Conservation (phyloP, 2,797 vertebrate genomes). For the Periophthalmus magnuspinnatus region DNA sequence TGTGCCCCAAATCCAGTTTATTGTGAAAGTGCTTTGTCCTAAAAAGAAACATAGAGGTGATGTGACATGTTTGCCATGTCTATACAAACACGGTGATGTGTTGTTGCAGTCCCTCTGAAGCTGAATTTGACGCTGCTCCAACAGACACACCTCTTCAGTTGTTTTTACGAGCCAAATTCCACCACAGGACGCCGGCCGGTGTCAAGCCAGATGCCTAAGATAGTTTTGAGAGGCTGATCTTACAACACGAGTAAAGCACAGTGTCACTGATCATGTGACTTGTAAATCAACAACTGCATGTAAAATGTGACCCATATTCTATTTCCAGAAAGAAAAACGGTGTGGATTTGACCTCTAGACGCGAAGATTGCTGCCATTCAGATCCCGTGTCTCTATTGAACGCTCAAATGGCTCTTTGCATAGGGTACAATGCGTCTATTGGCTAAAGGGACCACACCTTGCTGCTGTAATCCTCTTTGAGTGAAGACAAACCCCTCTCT, state of each 20-base stretch:
- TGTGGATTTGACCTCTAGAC: slow-evolving; percentile 16
- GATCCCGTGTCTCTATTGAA: slow-evolving; percentile 40
- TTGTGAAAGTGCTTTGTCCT: slow-evolving; percentile 47
- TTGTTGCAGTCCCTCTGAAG: slow-evolving; percentile 21
- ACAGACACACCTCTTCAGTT: slow-evolving; percentile 41
- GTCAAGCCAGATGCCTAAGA: slow-evolving; percentile 55
- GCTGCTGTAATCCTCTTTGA: slow-evolving; percentile 61
- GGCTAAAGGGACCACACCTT: slow-evolving; percentile 69
- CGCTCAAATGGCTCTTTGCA: slow-evolving; percentile 32
- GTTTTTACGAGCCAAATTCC: slow-evolving; percentile 53
- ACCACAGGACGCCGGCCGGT: slow-evolving; percentile 33
- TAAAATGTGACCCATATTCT: slow-evolving; percentile 26
- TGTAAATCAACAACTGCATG: slow-evolving; percentile 35
- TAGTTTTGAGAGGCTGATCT: slow-evolving; percentile 53
- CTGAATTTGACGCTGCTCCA: slow-evolving; percentile 33
- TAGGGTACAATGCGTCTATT: slow-evolving; percentile 34
- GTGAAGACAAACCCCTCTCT: slow-evolving; percentile 63
- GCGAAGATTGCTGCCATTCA: slow-evolving; percentile 22
- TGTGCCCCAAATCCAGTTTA: slow-evolving; percentile 43
- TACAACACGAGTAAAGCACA: slow-evolving; percentile 25
- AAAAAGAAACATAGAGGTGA: slow-evolving; percentile 8
- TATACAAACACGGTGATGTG: slow-evolving; percentile 17
- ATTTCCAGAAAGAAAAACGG: slow-evolving; percentile 7
- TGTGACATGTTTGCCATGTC: neutral
- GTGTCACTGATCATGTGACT: slow-evolving; percentile 36